Evolutionary conservation across 2,113 vertebrate species (phyloP).

Genomic region (Clarias magur): DNA sequence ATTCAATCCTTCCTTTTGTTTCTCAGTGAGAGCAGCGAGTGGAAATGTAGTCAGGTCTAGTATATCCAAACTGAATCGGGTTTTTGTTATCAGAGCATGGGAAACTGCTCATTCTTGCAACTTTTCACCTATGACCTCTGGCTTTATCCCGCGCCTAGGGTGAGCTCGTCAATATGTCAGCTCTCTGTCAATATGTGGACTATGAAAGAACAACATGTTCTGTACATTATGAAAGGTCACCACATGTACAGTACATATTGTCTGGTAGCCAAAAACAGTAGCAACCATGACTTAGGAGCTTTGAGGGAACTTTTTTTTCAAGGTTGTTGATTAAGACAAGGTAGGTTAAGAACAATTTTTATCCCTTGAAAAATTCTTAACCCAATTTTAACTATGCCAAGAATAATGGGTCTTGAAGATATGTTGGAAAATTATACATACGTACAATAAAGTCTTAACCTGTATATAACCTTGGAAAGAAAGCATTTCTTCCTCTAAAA

Average conservation of each 20-base stretch:
- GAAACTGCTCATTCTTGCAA: constrained; percentile 1
- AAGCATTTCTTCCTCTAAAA: not conserved
- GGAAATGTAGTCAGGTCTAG: not conserved
- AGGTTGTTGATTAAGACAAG: not conserved
- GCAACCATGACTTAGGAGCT: not conserved
- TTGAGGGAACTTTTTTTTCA: not conserved
- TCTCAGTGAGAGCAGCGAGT: not conserved
- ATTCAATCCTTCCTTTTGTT: not conserved
- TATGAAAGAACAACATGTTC: not conserved
- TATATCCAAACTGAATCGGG: not conserved
- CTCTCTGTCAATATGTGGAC: not conserved
- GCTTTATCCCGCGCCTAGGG: not conserved
- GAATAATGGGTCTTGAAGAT: not conserved
- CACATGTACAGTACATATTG: not conserved
- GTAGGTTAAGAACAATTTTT: not conserved
- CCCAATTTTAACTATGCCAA: not conserved
- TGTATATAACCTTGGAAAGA: not conserved
- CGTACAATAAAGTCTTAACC: not conserved
- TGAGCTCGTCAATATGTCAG: too few relatives aligned
- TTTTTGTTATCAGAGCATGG: constrained; percentile 8
- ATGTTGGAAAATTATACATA: not conserved
- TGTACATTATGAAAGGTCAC: not conserved
- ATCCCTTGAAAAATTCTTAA: not conserved
- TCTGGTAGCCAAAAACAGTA: not conserved
- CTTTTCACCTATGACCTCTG: not conserved